These are phyloP conservation scores for Myripristis jacobus DNA, from an alignment of 2,797 vertebrate species.

Conservation along the genomic window DNA sequence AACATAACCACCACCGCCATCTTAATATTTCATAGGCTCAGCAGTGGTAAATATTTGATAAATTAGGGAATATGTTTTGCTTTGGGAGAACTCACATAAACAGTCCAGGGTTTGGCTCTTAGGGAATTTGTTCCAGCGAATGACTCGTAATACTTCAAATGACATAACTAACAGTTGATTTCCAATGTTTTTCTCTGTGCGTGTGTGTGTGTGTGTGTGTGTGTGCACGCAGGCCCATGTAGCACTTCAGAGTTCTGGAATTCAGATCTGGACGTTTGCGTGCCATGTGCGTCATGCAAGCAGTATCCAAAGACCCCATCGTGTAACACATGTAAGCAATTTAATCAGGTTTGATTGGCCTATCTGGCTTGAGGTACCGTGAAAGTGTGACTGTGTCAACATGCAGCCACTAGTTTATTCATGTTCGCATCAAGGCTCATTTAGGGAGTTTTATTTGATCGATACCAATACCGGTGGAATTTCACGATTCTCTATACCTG, in stretches of 20 bases:
- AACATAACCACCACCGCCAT: not conserved
- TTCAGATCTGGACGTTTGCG: slow-evolving; percentile 75
- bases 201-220: not conserved
- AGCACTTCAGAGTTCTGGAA: slow-evolving; percentile 80
- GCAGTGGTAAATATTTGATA: slow-evolving; percentile 2
- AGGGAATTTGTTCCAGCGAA: not conserved
- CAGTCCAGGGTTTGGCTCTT: not conserved
- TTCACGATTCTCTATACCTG: no score
- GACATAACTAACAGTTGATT: slow-evolving; percentile 17
- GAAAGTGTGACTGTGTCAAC: not conserved
- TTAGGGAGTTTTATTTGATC: no score
- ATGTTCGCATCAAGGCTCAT: no score
- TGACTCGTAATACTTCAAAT: not conserved
- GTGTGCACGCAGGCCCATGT: slow-evolving; percentile 70
- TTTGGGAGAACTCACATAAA: not conserved
- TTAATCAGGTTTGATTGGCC: not conserved
- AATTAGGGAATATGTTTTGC: not conserved
- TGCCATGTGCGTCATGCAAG: slow-evolving; percentile 80
- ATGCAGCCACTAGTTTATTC: no score
- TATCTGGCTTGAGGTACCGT: not conserved
- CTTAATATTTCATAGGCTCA: not conserved
- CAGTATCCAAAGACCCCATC: slow-evolving; percentile 85
- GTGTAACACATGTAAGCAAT: slow-evolving; percentile 84
- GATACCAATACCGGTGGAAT: no score
- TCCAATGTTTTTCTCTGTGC: slow-evolving; percentile 23